Evolutionary conservation across 2,797 vertebrate genomes (phyloP).

Genomic region (Streptopelia turtur): DNA sequence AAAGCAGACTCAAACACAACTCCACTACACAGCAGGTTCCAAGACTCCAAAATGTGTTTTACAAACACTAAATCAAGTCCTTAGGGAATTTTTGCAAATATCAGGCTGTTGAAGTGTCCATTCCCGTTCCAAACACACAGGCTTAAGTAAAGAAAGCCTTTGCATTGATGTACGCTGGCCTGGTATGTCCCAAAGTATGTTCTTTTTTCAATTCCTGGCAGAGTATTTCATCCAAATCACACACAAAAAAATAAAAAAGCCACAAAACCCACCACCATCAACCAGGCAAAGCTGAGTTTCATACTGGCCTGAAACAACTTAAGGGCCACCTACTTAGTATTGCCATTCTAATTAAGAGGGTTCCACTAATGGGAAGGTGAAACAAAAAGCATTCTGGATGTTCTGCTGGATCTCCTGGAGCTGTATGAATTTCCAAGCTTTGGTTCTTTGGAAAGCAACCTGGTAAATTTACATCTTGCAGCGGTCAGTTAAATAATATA

Average conservation of each 20-base stretch:
- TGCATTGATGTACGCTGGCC: fast-evolving
- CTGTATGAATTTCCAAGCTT: background rate
- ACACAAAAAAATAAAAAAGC: fast-evolving
- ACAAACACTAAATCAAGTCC: background rate
- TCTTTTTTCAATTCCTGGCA: background rate
- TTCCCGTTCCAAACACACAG: background rate
- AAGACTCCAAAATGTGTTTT: background rate
- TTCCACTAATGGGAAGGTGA: background rate
- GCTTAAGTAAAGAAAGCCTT: background rate
- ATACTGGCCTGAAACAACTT: background rate
- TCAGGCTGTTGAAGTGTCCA: fast-evolving
- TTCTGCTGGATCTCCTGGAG: background rate
- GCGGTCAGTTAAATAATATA: constrained; percentile 39
- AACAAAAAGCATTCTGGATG: background rate
- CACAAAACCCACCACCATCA: background rate
- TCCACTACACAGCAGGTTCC: background rate
- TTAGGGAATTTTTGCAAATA: fast-evolving
- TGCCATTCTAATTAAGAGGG: background rate
- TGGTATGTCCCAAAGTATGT: fast-evolving
- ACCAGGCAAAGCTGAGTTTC: background rate
- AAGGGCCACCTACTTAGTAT: background rate
- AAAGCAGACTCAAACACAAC: background rate
- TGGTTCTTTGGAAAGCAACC: background rate
- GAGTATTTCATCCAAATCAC: background rate
- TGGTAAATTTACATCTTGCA: background rate